A percentile compares a stretch with the other conserved stretches of the same genome.
These are phyloP conservation scores for Chamaetylas fuelleborni DNA, from an alignment of 2,113 vertebrate species.

Conservation along the genomic window DNA sequence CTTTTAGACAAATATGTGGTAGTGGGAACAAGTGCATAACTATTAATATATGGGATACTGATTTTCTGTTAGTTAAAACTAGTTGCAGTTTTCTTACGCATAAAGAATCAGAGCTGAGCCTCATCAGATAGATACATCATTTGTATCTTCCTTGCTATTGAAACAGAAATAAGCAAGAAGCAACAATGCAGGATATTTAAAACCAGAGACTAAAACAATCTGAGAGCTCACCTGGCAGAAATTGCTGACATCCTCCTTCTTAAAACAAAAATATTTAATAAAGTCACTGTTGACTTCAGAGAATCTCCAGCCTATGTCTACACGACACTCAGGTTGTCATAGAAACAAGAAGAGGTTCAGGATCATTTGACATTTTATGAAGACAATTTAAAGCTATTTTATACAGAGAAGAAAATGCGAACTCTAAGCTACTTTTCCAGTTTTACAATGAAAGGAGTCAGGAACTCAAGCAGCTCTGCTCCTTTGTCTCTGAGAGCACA, in stretches of 20 bases:
- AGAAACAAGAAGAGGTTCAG: slow-evolving; percentile 45
- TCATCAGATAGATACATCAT: too few species aligned
- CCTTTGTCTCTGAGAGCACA: not conserved
- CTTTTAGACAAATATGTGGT: not conserved
- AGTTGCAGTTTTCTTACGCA: not conserved
- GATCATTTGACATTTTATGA: slow-evolving; percentile 52
- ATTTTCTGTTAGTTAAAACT: not conserved
- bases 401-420: not conserved
- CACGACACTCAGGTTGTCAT: slow-evolving; percentile 47
- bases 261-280: slow-evolving; percentile 30
- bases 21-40: not conserved
- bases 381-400: slow-evolving; percentile 39
- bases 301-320: not conserved
- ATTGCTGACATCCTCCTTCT: not conserved
- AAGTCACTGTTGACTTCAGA: not conserved
- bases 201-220: not conserved
- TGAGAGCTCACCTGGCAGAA: not conserved
- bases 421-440: not conserved
- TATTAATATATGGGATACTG: not conserved
- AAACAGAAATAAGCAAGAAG: not conserved
- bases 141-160: not conserved
- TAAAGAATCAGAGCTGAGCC: not conserved
- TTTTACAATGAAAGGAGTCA: not conserved
- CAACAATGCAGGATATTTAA: not conserved
- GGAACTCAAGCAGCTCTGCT: not conserved